Base-by-base conservation (phyloP, 2,888 invertebrate species). In the Xylophagus ater region DNA sequence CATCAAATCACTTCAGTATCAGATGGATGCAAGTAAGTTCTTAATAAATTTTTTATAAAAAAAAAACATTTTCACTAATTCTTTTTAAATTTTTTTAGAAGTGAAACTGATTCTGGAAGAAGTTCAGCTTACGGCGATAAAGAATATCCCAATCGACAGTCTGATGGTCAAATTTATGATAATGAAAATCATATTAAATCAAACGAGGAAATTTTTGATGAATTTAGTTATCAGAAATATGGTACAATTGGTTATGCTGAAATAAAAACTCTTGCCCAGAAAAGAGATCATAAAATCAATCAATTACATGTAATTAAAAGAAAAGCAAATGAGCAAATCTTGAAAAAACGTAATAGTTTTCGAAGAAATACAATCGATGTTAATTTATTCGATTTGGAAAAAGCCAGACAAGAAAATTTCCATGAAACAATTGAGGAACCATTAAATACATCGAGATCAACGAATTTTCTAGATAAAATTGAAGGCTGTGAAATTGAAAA, bases 311-410 rank as follows among this genome's bases (percentile, higher is more conserved):
- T 48, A 7, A 26, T 43, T n/a, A 29, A 43, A 25, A 30, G 36
- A 14, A 24, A 37, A n/a, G 34, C 23, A 32, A 41, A 44, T 23
- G 30, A 34, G n/a, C n/a, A n/a, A 15, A 28, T 40, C 5, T 20
- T 36, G 29, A 44, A 40, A 37, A 30, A 39, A 19, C 43, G 39
- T 24, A 41, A 41, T 25, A 40, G 43, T 29, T 41, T 32, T 8
- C 43, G 50, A 20, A 25, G 50, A 17, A 48, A 48, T 34, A 50
- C 50, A n/a, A 49, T 50, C 23, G 49, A 47, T 34, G 46, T 49
- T 1, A 45, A 45, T 29, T 31, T 40, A 2, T 45, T 45, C 17
- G 50, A 50, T 38, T 21, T 49, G 19, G 38, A 44, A 28, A 45
- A 40, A 20, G 49, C 47, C 3, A 29, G 41, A 25, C 25, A 40